Conservation (phyloP, 1,140 invertebrate genomes). For the Trachymyrmex septentrionalis region DNA sequence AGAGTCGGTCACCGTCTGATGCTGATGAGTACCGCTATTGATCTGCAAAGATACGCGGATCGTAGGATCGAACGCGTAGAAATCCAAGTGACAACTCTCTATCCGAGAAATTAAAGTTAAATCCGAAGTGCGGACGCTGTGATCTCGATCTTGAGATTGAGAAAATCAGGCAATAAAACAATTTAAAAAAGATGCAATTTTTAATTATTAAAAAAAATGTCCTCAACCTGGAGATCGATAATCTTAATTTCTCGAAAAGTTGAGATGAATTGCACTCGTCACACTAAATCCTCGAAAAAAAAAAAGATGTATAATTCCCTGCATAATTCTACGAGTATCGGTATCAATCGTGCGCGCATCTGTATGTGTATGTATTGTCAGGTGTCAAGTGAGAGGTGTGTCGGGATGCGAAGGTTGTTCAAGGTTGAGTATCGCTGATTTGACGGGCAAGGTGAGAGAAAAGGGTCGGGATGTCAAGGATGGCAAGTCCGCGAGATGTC, state of each 20-base stretch:
- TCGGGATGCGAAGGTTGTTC: background rate
- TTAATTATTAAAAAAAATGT: background rate
- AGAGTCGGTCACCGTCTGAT: slow-evolving; percentile 89
- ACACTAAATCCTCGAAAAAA: background rate
- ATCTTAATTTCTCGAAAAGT: slow-evolving; percentile 21
- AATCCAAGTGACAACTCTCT: background rate
- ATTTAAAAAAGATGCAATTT: background rate
- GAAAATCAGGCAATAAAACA: background rate
- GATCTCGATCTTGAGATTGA: background rate
- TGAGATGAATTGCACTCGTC: background rate
- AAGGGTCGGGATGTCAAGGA: slow-evolving; percentile 48
- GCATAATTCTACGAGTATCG: background rate
- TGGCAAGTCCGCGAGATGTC: slow-evolving; percentile 1
- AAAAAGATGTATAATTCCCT: background rate
- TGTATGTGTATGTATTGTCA: background rate
- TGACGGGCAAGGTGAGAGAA: slow-evolving; percentile 33
- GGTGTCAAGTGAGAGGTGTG: background rate
- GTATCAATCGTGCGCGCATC: slow-evolving; percentile 4
- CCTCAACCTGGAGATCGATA: background rate
- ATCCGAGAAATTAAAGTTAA: slow-evolving; percentile 10
- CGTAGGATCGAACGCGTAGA: slow-evolving; percentile 15
- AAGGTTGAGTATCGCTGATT: slow-evolving; percentile 34
- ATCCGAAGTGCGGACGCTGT: background rate
- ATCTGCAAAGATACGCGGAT: slow-evolving; percentile 84
- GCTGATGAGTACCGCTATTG: slow-evolving; percentile 88